Percentiles rank a stretch among this genome's conserved stretches.
Conservation (phyloP, 2,113 vertebrate species). For the Campylomormyrus tamandua region DNA sequence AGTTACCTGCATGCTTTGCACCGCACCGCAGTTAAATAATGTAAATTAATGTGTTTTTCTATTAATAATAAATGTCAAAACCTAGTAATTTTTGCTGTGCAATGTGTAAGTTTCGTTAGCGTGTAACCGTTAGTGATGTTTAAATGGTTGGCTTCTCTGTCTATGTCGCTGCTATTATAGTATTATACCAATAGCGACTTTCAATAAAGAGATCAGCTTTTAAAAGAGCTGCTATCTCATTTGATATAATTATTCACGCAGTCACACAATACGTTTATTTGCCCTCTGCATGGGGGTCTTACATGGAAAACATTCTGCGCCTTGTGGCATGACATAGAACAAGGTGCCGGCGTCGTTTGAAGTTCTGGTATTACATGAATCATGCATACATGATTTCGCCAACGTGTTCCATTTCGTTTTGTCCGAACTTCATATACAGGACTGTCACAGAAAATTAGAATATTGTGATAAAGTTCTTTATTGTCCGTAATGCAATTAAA, state of each 20-base stretch:
- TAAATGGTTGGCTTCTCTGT: background rate
- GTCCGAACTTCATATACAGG: background rate
- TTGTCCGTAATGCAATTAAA: no score
- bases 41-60: background rate
- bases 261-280: background rate
- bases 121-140: background rate
- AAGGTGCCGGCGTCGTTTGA: background rate
- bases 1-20: background rate
- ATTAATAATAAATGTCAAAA: background rate
- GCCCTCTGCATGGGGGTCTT: background rate
- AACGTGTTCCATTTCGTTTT: background rate
- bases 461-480: no score
- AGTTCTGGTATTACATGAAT: background rate
- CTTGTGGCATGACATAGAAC: background rate
- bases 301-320: background rate
- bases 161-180: background rate
- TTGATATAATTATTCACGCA: background rate
- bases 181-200: background rate
- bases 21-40: background rate
- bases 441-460: no score
- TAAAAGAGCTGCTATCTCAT: background rate
- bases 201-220: background rate
- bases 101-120: background rate
- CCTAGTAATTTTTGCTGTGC: background rate
- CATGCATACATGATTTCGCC: background rate